Conservation (phyloP, 2,888 invertebrate species). For the Meghimatium bilineatum region DNA sequence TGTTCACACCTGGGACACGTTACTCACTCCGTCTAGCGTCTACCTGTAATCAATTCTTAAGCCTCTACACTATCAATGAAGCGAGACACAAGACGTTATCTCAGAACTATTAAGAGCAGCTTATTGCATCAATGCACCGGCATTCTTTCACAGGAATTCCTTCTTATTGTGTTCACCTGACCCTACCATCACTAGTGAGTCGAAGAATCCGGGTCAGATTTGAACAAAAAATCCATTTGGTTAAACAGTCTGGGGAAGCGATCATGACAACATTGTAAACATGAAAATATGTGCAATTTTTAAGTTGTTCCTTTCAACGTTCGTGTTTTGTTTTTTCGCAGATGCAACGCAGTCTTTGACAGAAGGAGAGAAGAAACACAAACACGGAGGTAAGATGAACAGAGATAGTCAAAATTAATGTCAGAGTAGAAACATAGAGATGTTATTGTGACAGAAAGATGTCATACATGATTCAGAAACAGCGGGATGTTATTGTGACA, state of each 20-base stretch:
- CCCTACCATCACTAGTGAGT: not conserved
- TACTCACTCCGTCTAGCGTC: too few species aligned
- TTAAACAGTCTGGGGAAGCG: not conserved
- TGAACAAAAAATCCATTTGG: not conserved
- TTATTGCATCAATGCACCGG: not conserved
- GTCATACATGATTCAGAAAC: too few species aligned
- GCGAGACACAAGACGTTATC: constrained; percentile 1
- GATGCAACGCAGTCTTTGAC: constrained; percentile 64
- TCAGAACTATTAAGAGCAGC: not conserved
- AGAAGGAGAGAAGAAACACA: constrained; percentile 70
- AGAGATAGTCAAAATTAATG: not conserved
- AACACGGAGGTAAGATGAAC: constrained; percentile 60
- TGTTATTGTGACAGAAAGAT: too few species aligned
- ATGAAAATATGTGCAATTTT: not conserved
- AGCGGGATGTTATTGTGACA: too few species aligned
- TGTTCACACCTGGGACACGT: too few species aligned
- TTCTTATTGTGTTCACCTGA: not conserved
- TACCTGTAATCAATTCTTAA: not conserved
- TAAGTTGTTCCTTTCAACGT: not conserved
- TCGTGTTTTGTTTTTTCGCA: constrained; percentile 48
- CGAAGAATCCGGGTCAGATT: not conserved
- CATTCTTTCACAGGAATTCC: not conserved
- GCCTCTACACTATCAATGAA: not conserved
- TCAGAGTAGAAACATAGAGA: too few species aligned
- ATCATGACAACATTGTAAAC: not conserved